phyloP scores from a whole-genome alignment of 2,888 invertebrate genomes.

The Dynastes hyllus region DNA sequence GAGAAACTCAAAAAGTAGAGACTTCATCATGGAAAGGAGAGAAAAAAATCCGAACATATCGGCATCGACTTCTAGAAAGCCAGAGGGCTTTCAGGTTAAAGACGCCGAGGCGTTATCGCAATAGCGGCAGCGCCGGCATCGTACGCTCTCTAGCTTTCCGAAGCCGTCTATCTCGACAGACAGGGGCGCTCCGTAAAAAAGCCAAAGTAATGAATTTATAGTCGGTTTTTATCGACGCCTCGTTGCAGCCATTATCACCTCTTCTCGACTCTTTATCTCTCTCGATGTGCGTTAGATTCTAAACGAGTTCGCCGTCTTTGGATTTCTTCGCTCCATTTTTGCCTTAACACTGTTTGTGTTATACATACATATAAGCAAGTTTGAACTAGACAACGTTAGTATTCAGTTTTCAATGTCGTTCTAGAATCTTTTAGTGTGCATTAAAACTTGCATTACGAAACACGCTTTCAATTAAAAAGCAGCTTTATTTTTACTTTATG shows the following conservation, averaged over 20 bases:
- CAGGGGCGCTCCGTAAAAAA: slow-evolving; percentile 31
- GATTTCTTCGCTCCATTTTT: neutral
- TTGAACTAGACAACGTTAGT: too few relatives aligned
- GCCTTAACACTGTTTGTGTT: neutral
- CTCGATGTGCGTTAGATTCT: slow-evolving; percentile 9
- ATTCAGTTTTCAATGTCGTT: too few relatives aligned
- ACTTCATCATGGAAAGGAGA: neutral
- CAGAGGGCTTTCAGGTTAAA: slow-evolving; percentile 22
- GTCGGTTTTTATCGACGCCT: slow-evolving; percentile 37
- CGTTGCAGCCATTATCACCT: slow-evolving; percentile 40
- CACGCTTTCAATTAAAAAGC: too few relatives aligned
- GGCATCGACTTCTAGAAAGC: slow-evolving; percentile 23
- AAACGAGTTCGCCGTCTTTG: slow-evolving; percentile 14
- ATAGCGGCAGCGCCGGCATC: slow-evolving; percentile 18
- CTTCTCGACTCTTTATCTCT: slow-evolving; percentile 10
- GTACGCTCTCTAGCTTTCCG: slow-evolving; percentile 15
- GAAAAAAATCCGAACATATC: slow-evolving; percentile 19
- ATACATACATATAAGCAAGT: too few relatives aligned
- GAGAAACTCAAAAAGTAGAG: neutral
- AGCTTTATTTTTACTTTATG: too few relatives aligned
- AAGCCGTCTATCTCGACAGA: slow-evolving; percentile 32
- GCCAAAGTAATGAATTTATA: slow-evolving; percentile 41
- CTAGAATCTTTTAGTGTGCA: too few relatives aligned
- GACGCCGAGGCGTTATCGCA: slow-evolving; percentile 29
- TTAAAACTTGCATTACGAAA: too few relatives aligned